A percentile compares a stretch with the other conserved stretches of the same genome.
Conservation (phyloP, 2,888 invertebrate genomes). For the Bombylius discolor region DNA sequence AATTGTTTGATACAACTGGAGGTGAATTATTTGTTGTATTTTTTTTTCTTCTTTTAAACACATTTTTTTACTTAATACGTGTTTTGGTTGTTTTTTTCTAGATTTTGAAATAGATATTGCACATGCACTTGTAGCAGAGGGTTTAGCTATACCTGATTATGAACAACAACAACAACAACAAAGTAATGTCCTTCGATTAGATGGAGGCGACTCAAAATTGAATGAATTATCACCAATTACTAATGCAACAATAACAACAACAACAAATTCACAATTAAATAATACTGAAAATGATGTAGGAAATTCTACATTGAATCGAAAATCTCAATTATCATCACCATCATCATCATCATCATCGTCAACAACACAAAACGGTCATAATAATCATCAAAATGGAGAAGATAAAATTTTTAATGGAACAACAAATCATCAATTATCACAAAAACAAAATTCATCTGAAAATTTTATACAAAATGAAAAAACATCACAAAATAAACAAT, state of each 20-base stretch:
- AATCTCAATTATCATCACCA: background rate
- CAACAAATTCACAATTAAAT: background rate
- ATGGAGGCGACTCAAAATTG: slow-evolving; percentile 3
- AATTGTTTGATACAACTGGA: slow-evolving; percentile 55
- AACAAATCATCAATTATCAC: too few species aligned
- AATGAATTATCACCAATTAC: background rate
- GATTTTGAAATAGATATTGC: slow-evolving; percentile 27
- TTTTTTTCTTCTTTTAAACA: too few species aligned
- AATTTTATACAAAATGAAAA: slow-evolving; percentile 1
- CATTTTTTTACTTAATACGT: too few species aligned
- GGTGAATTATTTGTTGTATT: slow-evolving; percentile 27
- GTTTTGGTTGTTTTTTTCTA: background rate
- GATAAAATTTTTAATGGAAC: too few species aligned
- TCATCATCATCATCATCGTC: background rate
- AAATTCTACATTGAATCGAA: background rate
- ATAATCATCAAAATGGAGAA: background rate
- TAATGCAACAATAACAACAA: background rate
- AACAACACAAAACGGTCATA: background rate
- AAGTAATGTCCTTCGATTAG: slow-evolving; percentile 7
- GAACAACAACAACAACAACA: background rate
- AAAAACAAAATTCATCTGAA: slow-evolving; percentile 1
- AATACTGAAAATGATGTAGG: background rate
- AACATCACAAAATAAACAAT: background rate
- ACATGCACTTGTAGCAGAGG: slow-evolving; percentile 27
- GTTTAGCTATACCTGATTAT: slow-evolving; percentile 26